Base-by-base conservation (phyloP, 2,797 vertebrate species). In the Salarias fasciatus region DNA sequence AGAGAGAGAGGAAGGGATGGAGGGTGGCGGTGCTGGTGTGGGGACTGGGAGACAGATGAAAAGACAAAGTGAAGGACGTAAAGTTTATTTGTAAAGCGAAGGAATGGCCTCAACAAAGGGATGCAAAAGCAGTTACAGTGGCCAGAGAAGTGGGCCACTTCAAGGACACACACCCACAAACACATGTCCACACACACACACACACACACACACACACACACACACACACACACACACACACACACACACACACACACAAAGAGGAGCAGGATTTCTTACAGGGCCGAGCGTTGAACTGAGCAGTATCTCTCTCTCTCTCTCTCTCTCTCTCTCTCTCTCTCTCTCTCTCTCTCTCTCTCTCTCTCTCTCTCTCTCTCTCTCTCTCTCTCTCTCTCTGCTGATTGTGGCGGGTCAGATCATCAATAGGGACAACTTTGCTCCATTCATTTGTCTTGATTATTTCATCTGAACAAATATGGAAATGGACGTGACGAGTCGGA, bases 141-240 rank as follows among this genome's bases (percentile, higher is more conserved):
- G 53, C 45, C 61, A 75, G 49, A 47, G 53, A 88, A 89, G 45
- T 87, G 85, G 82, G 84, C 85, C 83, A 77, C 63, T 57, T 74
- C 84, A 88, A 86, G 85, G 86, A 79, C 83, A 72, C 70, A 63
- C 54, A 48, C 59, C 63, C 48, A 38, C 14, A 58, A 43, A 49
- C 30, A 33, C 53, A 65, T 33, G 35, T 33, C 35, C 3, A 5
- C 33, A 35, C 33, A 35, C 33, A 35, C 33, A 35, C 33, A 35
- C 3, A 5, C 33, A 35, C 33, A 35, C 33, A 35, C 3, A 63
- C 54, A 48, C 57, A 61, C 48, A 38, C 14, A 58, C 43, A 48
- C 29, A 31, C 53, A 64, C 18, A 24, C 18, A 24, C 18, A 24
- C 18, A 24, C 18, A 24, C 18, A 24, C 18, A 24, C 18, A 24